phyloP scores from a whole-genome alignment of 2,888 invertebrate species.

The Leptinotarsa haldemani region DNA sequence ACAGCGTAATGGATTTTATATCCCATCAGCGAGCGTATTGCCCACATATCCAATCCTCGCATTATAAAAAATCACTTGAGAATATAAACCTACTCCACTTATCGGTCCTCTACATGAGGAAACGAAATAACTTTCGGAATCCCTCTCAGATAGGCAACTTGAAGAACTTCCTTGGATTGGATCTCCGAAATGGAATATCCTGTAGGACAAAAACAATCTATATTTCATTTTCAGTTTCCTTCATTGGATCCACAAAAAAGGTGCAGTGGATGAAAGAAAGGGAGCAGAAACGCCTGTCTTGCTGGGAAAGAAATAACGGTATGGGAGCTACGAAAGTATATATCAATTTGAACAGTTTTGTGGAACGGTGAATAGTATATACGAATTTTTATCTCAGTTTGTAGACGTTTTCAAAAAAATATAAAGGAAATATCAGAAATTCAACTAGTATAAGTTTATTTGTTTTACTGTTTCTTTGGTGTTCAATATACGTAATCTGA shows the following conservation, averaged over 20 bases:
- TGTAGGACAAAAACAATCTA: slow-evolving; percentile 55
- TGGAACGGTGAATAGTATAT: slow-evolving; percentile 37
- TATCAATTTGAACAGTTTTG: slow-evolving; percentile 43
- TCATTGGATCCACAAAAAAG: slow-evolving; percentile 55
- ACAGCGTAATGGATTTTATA: slow-evolving; percentile 20
- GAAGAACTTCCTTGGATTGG: slow-evolving; percentile 52
- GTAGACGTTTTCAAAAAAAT: too few species aligned
- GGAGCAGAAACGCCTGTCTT: too few species aligned
- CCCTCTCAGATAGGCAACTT: slow-evolving; percentile 51
- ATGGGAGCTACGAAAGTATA: slow-evolving; percentile 46
- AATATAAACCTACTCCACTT: slow-evolving; percentile 47
- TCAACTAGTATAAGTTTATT: too few species aligned
- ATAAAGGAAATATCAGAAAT: too few species aligned
- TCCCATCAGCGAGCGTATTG: slow-evolving; percentile 13
- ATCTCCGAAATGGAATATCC: slow-evolving; percentile 50
- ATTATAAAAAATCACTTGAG: slow-evolving; percentile 33
- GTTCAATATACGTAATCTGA: too few species aligned
- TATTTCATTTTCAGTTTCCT: slow-evolving; percentile 58
- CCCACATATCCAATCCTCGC: slow-evolving; percentile 27
- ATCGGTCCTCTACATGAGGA: slow-evolving; percentile 52
- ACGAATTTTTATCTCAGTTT: background rate
- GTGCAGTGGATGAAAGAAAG: slow-evolving; percentile 37
- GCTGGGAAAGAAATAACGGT: slow-evolving; percentile 33
- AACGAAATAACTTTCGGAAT: slow-evolving; percentile 55
- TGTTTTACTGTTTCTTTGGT: too few species aligned